Base-by-base conservation (phyloP, 2,113 vertebrate species). In the Chloroceryle aenea region DNA sequence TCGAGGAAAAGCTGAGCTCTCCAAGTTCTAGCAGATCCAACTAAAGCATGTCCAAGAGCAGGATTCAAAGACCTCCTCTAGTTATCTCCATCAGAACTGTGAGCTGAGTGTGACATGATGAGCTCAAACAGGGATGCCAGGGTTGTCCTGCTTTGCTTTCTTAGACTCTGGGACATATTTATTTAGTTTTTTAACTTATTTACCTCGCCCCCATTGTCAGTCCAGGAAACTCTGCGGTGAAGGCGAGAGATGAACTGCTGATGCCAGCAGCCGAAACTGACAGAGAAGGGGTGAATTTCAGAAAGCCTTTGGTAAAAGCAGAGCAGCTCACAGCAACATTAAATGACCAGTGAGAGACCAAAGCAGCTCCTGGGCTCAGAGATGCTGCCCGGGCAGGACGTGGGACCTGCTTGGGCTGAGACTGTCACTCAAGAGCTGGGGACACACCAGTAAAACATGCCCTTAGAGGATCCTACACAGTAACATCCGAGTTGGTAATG, bases 391-490 rank as follows among this genome's bases (percentile, higher is more conserved):
- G 8, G 52, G n/a, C 23, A 6, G 36, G 30, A 12, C 0, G 14
- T 2, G 18, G 73, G 50, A 64, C 30, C 56, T 14, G 67, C 61
- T 61, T 34, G 5, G 29, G 43, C 52, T 3, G 43, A 29, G 53
- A 6, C 45, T 18, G 38, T 13, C 72, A 61, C 63, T 26, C 34
- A 4, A 15, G 20, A 34, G 50, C 71, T 27, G 52, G 30, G 58
- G 40, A 11, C 47, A 20, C 12, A 0, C 38, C 63, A 4, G 75
- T 21, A 48, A 69, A 79, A 69, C 2, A 0, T 1, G 3, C 4
- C 56, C 58, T 52, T 3, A 29, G 42, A 1, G 4, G 29, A 29
- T 66, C 27, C 9, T 34, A 56, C 2, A 5, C 7, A 19, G 43
- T 2, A 27, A 63, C 68, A 76, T 55, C 17, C 2, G 4, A 1